Percentiles rank a stretch among this genome's conserved stretches.
Evolutionary conservation across 2,113 vertebrate genomes (phyloP).

Genomic region (Alexandromys fortis): DNA sequence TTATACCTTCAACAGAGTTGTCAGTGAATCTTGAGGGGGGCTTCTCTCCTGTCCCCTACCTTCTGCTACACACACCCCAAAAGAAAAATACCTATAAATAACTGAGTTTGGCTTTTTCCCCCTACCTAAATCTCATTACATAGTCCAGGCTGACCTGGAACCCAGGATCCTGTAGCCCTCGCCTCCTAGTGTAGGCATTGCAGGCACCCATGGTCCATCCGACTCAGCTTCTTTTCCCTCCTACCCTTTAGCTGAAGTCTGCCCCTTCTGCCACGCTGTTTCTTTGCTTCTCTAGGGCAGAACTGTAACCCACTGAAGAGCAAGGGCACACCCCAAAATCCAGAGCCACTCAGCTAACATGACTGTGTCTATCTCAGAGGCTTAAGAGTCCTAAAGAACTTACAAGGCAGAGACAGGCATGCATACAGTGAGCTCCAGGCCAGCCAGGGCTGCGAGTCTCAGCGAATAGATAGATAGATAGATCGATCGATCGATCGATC

Average conservation of each 20-base stretch:
- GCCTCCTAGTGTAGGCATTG: not conserved
- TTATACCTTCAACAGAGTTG: conserved; percentile 6
- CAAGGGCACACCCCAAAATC: conserved; percentile 6
- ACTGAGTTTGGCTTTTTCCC: not conserved
- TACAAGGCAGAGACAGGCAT: not conserved
- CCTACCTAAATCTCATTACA: not conserved
- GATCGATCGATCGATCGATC: too few relatives aligned
- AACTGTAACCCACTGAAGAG: not conserved
- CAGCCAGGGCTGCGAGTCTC: not conserved
- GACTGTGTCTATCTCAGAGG: not conserved
- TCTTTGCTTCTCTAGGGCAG: not conserved
- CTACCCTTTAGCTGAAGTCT: not conserved
- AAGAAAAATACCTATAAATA: not conserved
- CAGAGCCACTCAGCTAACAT: not conserved
- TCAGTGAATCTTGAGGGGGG: not conserved
- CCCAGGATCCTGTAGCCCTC: not conserved
- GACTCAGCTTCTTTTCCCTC: not conserved
- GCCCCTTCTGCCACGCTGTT: not conserved
- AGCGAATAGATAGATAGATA: not conserved
- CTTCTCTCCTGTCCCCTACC: not conserved
- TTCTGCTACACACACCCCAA: not conserved
- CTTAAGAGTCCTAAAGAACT: not conserved
- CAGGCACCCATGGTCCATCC: too few relatives aligned
- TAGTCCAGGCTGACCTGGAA: not conserved
- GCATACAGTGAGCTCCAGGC: not conserved